Conservation (phyloP, 1,140 invertebrate genomes). For the Zaprionus vittiger region DNA sequence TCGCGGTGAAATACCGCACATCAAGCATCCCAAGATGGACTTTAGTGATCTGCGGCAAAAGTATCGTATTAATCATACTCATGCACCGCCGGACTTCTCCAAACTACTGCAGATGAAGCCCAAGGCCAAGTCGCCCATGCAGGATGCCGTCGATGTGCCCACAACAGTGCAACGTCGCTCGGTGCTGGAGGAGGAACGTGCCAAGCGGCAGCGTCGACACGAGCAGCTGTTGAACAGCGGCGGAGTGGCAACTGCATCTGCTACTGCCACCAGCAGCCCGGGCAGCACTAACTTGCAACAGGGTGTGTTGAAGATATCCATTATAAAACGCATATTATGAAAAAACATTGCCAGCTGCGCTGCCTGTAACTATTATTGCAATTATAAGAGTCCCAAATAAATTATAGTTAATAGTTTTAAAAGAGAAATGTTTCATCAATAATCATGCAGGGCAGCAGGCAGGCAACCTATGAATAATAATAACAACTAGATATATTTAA, state of each 20-base stretch:
- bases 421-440: neutral
- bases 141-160: constrained; percentile 76
- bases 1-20: constrained; percentile 92
- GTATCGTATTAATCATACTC: constrained; percentile 69
- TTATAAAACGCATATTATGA: constrained; percentile 41
- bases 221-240: constrained; percentile 64
- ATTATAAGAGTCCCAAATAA: constrained; percentile 27
- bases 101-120: constrained; percentile 78
- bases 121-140: constrained; percentile 81
- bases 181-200: constrained; percentile 76
- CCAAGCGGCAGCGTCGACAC: constrained; percentile 76
- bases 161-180: constrained; percentile 74
- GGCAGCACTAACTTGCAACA: constrained; percentile 38
- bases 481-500: neutral
- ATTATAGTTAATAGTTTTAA: neutral
- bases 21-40: constrained; percentile 90
- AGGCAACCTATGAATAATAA: neutral
- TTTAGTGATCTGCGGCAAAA: constrained; percentile 83
- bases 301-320: constrained; percentile 70
- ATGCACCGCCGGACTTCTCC: constrained; percentile 79
- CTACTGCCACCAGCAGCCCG: constrained; percentile 16
- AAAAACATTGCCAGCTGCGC: constrained; percentile 1
- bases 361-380: constrained; percentile 20
- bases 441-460: neutral
- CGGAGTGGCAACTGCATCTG: constrained; percentile 25